Base-by-base conservation (phyloP, 2,797 vertebrate species). In the Lepidocolaptes lacrymiger region DNA sequence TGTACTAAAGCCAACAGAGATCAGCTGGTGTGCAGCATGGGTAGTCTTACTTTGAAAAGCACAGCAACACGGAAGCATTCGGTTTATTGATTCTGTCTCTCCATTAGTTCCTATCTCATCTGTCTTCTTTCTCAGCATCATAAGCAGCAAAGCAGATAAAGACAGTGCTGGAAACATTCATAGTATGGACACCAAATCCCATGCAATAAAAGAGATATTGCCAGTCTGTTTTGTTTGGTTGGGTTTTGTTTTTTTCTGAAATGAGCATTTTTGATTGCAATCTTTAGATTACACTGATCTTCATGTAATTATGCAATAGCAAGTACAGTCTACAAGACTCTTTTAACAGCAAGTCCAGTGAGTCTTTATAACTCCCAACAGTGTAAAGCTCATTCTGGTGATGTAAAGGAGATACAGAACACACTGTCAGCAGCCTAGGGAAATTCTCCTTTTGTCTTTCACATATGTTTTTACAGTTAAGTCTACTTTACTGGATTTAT, bases 11-110 rank as follows among this genome's bases (percentile, higher is more conserved):
- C 8, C 10, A 73, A 14, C 14, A 81, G 28, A 84, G 44, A n/a
- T 58, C 6, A 6, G 9, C 34, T 34, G 6, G 5, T 51, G 6
- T 72, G 41, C 15, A 68, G 34, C 59, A 58, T 0, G 0, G n/a
- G 12, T 17, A 81, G 16, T 8, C 34, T 19, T 68, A 37, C 67
- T 83, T 67, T 69, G 28, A 84, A 89, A 90, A 86, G n/a, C 19
- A 7, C 8, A 83, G 28, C 26, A 72, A 19, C 10, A 72, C 3
- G 39, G 46, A 93, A 89, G 4, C 9, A 62, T 81, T 52, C 0
- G 0, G 3, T 75, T 64, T 82, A 81, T 76, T 69, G 46, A 79
- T 73, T 20, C 32, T 41, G 12, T 73, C 14, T 88, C 20, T 87
- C 73, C 32, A 16, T 55, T 78, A 46, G 36, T 62, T 77, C 13